A percentile compares a stretch with the other conserved stretches of the same genome.
These are phyloP conservation scores for Myodes glareolus DNA, from an alignment of 2,113 vertebrate species.

Conservation along the genomic window DNA sequence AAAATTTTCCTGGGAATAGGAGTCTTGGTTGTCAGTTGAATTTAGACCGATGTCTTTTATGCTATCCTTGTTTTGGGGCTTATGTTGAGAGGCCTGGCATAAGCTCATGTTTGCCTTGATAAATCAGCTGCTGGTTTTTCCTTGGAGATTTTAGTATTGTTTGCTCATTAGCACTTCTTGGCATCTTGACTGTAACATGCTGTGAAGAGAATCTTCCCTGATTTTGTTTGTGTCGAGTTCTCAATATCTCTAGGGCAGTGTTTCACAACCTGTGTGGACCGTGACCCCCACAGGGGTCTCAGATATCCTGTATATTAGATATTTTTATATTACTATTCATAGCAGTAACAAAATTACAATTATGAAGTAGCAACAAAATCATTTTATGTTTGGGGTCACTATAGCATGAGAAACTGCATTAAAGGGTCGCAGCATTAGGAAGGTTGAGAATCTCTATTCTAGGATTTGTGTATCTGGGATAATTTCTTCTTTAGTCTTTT, in stretches of 20 bases:
- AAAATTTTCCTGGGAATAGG: not conserved
- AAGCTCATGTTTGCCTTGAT: not conserved
- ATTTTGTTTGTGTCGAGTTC: not conserved
- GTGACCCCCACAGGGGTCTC: not conserved
- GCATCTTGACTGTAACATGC: no score
- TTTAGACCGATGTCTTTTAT: no score
- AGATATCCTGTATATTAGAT: not conserved
- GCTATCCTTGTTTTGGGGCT: not conserved
- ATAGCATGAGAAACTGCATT: no score
- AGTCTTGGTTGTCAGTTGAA: not conserved
- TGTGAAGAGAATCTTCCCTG: not conserved
- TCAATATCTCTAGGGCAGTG: not conserved
- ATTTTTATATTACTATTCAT: not conserved
- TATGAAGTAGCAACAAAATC: not conserved
- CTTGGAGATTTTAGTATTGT: not conserved
- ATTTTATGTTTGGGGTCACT: not conserved
- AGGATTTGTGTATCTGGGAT: not conserved
- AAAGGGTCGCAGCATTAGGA: not conserved
- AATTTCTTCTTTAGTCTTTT: not conserved
- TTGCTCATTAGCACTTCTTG: not conserved
- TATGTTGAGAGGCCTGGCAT: not conserved
- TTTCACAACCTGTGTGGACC: not conserved
- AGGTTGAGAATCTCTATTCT: not conserved
- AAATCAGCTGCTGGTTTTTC: not conserved
- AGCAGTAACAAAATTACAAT: not conserved